Percentiles rank a stretch among this genome's conserved stretches.
Conservation (phyloP, 1,140 invertebrate species). For the Eueides isabella region DNA sequence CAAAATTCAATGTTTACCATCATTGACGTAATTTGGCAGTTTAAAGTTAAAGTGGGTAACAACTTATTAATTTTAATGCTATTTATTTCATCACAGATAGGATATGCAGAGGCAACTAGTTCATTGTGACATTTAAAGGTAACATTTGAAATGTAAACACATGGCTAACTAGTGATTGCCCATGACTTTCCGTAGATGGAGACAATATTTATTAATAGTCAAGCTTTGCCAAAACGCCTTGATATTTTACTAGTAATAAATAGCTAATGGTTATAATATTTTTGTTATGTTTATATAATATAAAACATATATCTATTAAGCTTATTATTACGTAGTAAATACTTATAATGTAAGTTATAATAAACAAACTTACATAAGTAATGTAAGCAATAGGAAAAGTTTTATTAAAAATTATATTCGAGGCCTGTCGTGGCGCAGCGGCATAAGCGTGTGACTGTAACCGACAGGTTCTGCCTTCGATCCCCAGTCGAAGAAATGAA, state of each 20-base stretch:
- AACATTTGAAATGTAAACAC: conserved; percentile 22
- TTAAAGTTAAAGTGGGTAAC: not conserved
- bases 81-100: conserved; percentile 15
- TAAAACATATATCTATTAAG: too few relatives aligned
- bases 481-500: too few relatives aligned
- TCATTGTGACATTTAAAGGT: conserved; percentile 32
- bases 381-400: too few relatives aligned
- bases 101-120: conserved; percentile 16
- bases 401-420: too few relatives aligned
- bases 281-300: too few relatives aligned
- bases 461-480: too few relatives aligned
- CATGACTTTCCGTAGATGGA: conserved; percentile 25
- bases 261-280: not conserved
- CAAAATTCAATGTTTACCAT: not conserved
- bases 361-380: too few relatives aligned
- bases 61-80: conserved; percentile 6
- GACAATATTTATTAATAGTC: not conserved
- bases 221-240: not conserved
- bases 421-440: too few relatives aligned
- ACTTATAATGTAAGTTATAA: too few relatives aligned
- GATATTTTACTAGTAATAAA: not conserved
- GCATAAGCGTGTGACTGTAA: too few relatives aligned
- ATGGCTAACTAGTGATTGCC: conserved; percentile 17
- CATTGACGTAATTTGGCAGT: not conserved
- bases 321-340: too few relatives aligned